Base-by-base conservation (phyloP, 2,797 vertebrate genomes). In the Craterocephalus amniculus region DNA sequence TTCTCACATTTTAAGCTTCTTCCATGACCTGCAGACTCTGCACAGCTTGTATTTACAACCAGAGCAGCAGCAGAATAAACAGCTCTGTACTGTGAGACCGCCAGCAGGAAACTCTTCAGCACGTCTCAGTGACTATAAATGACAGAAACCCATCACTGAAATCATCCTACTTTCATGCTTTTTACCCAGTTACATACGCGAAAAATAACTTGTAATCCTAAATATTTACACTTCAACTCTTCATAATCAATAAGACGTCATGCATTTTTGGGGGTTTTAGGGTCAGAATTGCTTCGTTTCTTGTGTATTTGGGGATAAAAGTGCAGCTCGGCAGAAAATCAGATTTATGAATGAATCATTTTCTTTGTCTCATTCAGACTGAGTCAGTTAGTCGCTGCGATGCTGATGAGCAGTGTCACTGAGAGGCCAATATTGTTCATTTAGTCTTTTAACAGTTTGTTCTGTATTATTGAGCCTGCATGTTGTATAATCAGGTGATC, bases 31-130 rank as follows among this genome's bases (percentile, higher is more conserved):
- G 58, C 22, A 63, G 11, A 52, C 51, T 55, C 14, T 52, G 36
- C 64, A 48, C 26, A 22, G 10, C 24, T 31, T 31, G 34, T 51
- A 49, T 58, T 32, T 51, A 12, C 27, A 36, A n/a, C 29, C 32
- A 35, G 36, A 63, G 29, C 51, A 22, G 31, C 31, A 38, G 54
- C 60, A 63, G 22, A 36, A 22, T 54, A 55, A 61, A 55, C 67
- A 32, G 35, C 7, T 11, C 26, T 0, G 0, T 45, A 27, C 27
- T 48, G 36, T 43, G 20, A 22, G 26, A 65, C 63, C 63, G 55
- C 63, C 49, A 38, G 34, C 26, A 54, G n/a, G 9, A 49, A 22
- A 22, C 45, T 3, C 10, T 9, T 22, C n/a, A 3, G 6, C 9
- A 2, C 10, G 43, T 45, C 6, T 45, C 20, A n/a, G 18, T 4